Percentiles rank a stretch among this genome's conserved stretches.
Conservation (phyloP, 2,797 vertebrate genomes). For the Pogoniulus pusillus region DNA sequence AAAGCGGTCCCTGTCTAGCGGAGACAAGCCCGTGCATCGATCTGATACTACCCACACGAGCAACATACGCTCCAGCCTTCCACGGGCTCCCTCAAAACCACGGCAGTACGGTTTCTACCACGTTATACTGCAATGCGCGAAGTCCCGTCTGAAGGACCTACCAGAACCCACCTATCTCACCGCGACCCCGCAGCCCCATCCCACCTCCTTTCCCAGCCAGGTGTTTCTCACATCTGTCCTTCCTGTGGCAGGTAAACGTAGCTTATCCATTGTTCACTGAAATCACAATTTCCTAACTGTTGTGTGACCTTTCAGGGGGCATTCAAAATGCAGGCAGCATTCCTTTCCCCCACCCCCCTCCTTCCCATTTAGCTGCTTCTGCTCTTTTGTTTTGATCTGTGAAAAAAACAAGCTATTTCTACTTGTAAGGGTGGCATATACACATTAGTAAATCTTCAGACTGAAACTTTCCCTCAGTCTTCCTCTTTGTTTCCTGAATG, state of each 20-base stretch:
- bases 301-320: slow-evolving; percentile 45
- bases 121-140: accelerated
- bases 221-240: not conserved
- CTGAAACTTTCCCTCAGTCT: slow-evolving; percentile 61
- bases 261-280: not conserved
- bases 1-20: accelerated
- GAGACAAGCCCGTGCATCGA: not conserved
- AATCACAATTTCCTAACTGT: not conserved
- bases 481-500: slow-evolving; percentile 76
- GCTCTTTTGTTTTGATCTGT: slow-evolving; percentile 64
- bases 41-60: not conserved
- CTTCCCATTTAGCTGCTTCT: not conserved
- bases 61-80: not conserved
- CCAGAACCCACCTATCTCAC: not conserved
- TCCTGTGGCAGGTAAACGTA: not conserved
- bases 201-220: not conserved
- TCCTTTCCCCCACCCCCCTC: not conserved
- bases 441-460: slow-evolving; percentile 78
- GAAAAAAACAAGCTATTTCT: slow-evolving; percentile 64
- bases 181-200: not conserved
- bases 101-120: accelerated
- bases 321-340: slow-evolving; percentile 5
- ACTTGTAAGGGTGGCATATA: slow-evolving; percentile 62
- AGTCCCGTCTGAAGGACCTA: accelerated
- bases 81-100: accelerated